Percentiles rank a stretch among this genome's conserved stretches.
Evolutionary conservation across 2,888 invertebrate genomes (phyloP).

Genomic region (Petrolisthes cinctipes): DNA sequence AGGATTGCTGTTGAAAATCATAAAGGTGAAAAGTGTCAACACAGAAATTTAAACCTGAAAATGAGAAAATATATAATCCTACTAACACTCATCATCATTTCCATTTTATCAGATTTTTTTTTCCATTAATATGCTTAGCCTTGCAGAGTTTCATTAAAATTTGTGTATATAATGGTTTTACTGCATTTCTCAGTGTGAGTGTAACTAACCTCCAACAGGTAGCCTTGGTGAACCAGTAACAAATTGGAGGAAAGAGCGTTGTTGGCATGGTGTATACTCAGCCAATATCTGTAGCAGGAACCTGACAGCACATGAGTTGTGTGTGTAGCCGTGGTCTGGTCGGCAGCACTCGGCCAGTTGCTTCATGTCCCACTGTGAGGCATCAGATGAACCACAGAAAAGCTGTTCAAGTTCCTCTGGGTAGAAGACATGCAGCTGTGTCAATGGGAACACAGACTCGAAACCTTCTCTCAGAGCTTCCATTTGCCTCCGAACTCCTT

Average conservation of each 20-base stretch:
- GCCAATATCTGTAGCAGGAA: constrained; percentile 88
- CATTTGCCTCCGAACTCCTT: constrained; percentile 97
- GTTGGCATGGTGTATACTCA: constrained; percentile 88
- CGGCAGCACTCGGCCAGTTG: constrained; percentile 93
- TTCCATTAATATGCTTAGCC: too few species aligned
- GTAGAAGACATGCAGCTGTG: constrained; percentile 91
- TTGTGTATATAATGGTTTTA: too few species aligned
- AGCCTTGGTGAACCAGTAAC: constrained; percentile 97
- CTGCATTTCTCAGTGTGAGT: too few species aligned
- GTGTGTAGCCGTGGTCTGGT: constrained; percentile 97
- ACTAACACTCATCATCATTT: too few species aligned
- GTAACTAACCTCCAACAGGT: constrained; percentile 90
- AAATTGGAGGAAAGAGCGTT: constrained; percentile 96
- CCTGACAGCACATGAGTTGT: constrained; percentile 93
- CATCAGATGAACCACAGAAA: constrained; percentile 72
- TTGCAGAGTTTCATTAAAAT: too few species aligned
- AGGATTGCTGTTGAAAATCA: too few species aligned
- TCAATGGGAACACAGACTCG: constrained; percentile 92
- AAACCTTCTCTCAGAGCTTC: constrained; percentile 97
- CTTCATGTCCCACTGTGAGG: constrained; percentile 84
- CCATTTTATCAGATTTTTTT: too few species aligned
- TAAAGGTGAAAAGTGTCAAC: too few species aligned
- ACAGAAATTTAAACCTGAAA: too few species aligned
- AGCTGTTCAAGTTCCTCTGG: constrained; percentile 76
- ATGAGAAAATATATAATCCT: too few species aligned